Percentiles rank a stretch among this genome's conserved stretches.
Evolutionary conservation across 2,797 vertebrate species (phyloP).

Genomic region (Acanthopagrus latus): DNA sequence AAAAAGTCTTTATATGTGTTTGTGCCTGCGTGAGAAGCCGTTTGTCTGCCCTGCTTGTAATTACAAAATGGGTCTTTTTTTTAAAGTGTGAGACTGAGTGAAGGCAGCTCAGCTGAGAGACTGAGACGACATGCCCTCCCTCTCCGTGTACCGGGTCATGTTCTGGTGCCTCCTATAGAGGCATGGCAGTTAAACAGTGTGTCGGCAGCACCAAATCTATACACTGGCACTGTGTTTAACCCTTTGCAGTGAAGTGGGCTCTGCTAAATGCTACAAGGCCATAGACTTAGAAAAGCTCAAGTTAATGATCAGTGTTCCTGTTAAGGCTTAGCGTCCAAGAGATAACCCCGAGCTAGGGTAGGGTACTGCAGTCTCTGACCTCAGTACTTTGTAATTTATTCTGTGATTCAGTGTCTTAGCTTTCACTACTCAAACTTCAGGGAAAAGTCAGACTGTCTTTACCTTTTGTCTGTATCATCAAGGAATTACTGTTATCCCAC

Average conservation of each 20-base stretch:
- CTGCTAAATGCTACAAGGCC: not conserved
- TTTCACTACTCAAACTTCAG: not conserved
- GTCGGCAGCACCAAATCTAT: not conserved
- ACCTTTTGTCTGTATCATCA: not conserved
- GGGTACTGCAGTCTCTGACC: not conserved
- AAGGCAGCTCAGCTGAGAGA: constrained; percentile 29
- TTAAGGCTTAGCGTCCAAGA: not conserved
- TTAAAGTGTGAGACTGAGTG: constrained; percentile 36
- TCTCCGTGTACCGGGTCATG: constrained; percentile 30
- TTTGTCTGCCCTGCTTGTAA: constrained; percentile 59
- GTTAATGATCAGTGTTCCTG: not conserved
- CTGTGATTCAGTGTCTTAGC: not conserved
- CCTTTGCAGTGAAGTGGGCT: not conserved
- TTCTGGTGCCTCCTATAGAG: constrained; percentile 47
- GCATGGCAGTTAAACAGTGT: constrained; percentile 33
- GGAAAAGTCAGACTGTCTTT: not conserved
- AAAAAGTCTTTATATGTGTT: constrained; percentile 60
- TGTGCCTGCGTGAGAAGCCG: constrained; percentile 48
- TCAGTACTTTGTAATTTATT: not conserved
- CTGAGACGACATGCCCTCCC: constrained; percentile 29
- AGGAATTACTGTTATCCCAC: not conserved
- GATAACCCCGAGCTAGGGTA: not conserved
- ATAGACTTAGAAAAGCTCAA: not conserved
- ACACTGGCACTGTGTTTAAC: constrained; percentile 31
- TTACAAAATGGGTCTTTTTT: constrained; percentile 48